phyloP scores from a whole-genome alignment of 2,888 invertebrate genomes.

The Isoperla grammatica region DNA sequence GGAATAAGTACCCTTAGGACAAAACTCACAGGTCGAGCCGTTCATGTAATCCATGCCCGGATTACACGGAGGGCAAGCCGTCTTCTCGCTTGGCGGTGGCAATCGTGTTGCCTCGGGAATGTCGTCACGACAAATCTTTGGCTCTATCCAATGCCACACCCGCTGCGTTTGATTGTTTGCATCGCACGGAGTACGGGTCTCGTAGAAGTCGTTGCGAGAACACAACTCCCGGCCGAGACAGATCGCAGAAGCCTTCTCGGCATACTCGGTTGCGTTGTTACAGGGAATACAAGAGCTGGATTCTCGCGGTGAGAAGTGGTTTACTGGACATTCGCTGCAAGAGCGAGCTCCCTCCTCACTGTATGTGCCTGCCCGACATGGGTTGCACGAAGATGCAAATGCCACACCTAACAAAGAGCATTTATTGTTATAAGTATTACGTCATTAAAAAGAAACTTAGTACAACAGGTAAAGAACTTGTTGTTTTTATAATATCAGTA shows the following conservation, averaged over 20 bases:
- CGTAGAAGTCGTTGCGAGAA: slow-evolving; percentile 47
- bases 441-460: too few species aligned
- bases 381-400: slow-evolving; percentile 48
- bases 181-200: slow-evolving; percentile 47
- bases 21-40: slow-evolving; percentile 46
- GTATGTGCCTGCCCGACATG: slow-evolving; percentile 42
- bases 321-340: slow-evolving; percentile 46
- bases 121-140: slow-evolving; percentile 48
- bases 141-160: slow-evolving; percentile 49
- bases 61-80: slow-evolving; percentile 49
- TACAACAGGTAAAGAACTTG: too few species aligned
- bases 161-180: slow-evolving; percentile 44
- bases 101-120: slow-evolving; percentile 41
- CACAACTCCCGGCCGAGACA: slow-evolving; percentile 48
- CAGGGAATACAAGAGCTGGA: slow-evolving; percentile 44
- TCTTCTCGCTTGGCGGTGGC: slow-evolving; percentile 39
- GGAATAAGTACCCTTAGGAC: slow-evolving; percentile 44
- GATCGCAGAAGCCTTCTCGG: slow-evolving; percentile 43
- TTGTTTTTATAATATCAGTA: too few species aligned
- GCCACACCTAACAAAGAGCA: slow-evolving; percentile 50
- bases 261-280: slow-evolving; percentile 41
- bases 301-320: slow-evolving; percentile 44
- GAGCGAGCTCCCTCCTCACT: slow-evolving; percentile 40
- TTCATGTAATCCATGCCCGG: slow-evolving; percentile 47
- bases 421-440: too few species aligned